phyloP scores from a whole-genome alignment of 2,797 vertebrate genomes.

The Lacerta agilis region DNA sequence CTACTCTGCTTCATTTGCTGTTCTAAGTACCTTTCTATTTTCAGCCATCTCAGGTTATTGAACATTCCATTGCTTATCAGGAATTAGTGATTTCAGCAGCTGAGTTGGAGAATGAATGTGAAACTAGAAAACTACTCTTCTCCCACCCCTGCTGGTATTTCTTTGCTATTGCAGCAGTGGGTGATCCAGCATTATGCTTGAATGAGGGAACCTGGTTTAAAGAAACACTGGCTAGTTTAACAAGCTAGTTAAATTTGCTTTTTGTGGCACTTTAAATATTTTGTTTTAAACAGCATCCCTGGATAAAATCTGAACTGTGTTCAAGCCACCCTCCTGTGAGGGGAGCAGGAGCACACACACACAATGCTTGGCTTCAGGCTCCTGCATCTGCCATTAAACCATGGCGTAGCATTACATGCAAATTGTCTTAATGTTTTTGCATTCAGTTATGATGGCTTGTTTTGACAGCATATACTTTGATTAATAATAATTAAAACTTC shows the following conservation, averaged over 20 bases:
- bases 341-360: background rate
- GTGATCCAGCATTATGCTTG: background rate
- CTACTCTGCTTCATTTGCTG: background rate
- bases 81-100: background rate
- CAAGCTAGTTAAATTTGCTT: background rate
- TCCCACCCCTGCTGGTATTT: background rate
- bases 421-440: background rate
- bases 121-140: background rate
- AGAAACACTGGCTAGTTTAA: background rate
- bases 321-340: background rate
- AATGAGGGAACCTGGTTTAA: background rate
- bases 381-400: background rate
- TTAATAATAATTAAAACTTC: background rate
- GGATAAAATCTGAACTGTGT: background rate
- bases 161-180: background rate
- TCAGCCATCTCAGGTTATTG: background rate
- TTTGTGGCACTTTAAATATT: background rate
- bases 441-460: background rate
- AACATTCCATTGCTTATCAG: background rate
- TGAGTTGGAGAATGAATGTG: background rate
- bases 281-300: background rate
- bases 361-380: background rate
- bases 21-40: background rate
- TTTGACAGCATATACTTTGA: background rate
- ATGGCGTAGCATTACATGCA: background rate